Base-by-base conservation (phyloP, 1,140 invertebrate genomes). In the Drepana arcuata region DNA sequence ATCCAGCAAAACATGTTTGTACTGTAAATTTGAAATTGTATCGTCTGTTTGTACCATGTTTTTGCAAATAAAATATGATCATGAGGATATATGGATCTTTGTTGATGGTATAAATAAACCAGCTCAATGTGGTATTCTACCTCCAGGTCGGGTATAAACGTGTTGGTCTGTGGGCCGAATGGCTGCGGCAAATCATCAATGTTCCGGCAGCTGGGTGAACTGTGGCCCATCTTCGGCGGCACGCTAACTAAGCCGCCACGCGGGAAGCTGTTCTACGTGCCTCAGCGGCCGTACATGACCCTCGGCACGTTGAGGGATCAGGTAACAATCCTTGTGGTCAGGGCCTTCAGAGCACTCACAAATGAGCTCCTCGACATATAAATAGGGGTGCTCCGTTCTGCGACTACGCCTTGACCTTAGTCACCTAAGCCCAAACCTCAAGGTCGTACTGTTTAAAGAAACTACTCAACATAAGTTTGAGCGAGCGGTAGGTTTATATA, bases 221-320 rank as follows among this genome's bases (percentile, higher is more conserved):
- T 99, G 27, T 99, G 97, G 97, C 97, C 97, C 1, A 86, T 97
- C 31, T 98, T 97, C 88, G 95, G 95, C 10, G 97, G 97, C 16
- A 90, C 88, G 3, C 81, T 99, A 28, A 97, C 92, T 0, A 99
- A 99, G 84, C 97, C 97, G 10, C 92, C 92, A 1, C 89, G 91
- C 35, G 93, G 94, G 26, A 97, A 99, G 71, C 86, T 99, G 2
- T 99, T 99, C 82, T 99, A 99, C 65, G 96, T 99, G 66, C 97
- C 97, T 6, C 93, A 98, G 84, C 84, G 95, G 57, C 98, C 98
- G 1, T 99, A 99, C 65, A 99, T 99, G 97, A 97, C 96, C 0
- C 81, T 99, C 7, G 97, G 97, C 63, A 88, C 90, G 74, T 63
- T 92, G 65, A 82, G 97, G 27, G 92, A 99, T 78, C 96, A 99